Evolutionary conservation across 1,140 invertebrate genomes (phyloP), one percentile per base, ranked within the genome.

Genomic region (Scaptomyza graminum): DNA sequence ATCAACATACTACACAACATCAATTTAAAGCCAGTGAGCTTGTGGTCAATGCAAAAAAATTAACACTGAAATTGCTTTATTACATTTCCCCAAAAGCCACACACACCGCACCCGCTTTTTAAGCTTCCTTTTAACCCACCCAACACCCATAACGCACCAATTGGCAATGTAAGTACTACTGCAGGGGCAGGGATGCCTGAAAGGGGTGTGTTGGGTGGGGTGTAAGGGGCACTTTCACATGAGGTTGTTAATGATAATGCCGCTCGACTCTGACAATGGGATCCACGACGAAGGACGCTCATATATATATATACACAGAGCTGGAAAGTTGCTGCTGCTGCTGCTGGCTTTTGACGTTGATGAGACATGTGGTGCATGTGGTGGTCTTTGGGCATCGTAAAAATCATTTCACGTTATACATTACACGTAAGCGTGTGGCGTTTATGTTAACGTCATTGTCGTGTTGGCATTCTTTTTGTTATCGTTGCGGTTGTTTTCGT

Each of bases 361-460:
- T 83, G 79, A 79, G 79, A 83, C 79, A 83, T 83, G 79, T 79
- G 74, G 75, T 74, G 74, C 66, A 34, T 34, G 31, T 68, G 77
- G 54, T 81, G 54, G 68, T 64, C 57, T 41, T 41, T 41, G 79
- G 59, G 71, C 75, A 64, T 83, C 79, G 79, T 83, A 83, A 83
- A 83, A 83, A 83, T 83, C 79, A 83, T 83, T 83, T 83, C 79
- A 66, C 80, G 79, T 83, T 77, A 69, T 83, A 79, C 75, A 83
- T 83, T 75, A 83, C 79, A 83, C 71, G 79, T 79, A 67, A 83
- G 31, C 31, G 31, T 79, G 79, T 83, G 75, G 75, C 79, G 74
- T 79, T 83, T 83, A 83, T 83, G 79, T 79, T 82, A 78, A 78
- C 75, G 79, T 83, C 74, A 66, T 43, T 65, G 52, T 50, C 22